A percentile compares a stretch with the other conserved stretches of the same genome.
Evolutionary conservation across 2,888 invertebrate genomes (phyloP).

Genomic region (Helicoverpa assulta): DNA sequence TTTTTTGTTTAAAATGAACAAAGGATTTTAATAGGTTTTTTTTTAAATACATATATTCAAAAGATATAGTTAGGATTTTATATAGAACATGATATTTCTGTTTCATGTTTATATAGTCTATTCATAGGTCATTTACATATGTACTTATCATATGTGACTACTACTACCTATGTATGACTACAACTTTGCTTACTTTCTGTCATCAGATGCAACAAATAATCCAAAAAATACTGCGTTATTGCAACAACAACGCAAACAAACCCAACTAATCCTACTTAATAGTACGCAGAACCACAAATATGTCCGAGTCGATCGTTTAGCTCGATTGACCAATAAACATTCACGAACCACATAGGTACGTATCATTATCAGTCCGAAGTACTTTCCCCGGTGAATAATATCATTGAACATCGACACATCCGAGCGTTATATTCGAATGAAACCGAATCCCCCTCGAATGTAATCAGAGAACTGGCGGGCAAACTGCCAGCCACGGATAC

Average conservation of each 20-base stretch:
- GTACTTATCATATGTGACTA: too few species aligned
- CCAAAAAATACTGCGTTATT: slow-evolving; percentile 6
- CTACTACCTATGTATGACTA: too few species aligned
- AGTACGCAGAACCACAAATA: slow-evolving; percentile 39
- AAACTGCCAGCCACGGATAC: slow-evolving; percentile 63
- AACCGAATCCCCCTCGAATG: slow-evolving; percentile 66
- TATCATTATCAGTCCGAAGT: slow-evolving; percentile 20
- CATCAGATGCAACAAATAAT: not conserved
- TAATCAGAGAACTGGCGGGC: slow-evolving; percentile 69
- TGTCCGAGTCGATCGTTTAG: slow-evolving; percentile 34
- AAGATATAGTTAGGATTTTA: too few species aligned
- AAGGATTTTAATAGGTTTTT: too few species aligned
- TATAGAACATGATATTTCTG: too few species aligned
- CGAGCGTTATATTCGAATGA: slow-evolving; percentile 64
- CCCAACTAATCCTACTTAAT: slow-evolving; percentile 10
- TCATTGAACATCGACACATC: slow-evolving; percentile 45
- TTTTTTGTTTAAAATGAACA: too few species aligned
- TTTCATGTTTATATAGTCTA: too few species aligned
- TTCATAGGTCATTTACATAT: too few species aligned
- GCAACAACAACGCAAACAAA: slow-evolving; percentile 20
- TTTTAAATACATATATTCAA: too few species aligned
- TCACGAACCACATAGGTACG: slow-evolving; percentile 21
- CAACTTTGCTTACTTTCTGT: too few species aligned
- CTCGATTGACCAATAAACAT: slow-evolving; percentile 45
- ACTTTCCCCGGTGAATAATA: slow-evolving; percentile 32